Evolutionary conservation across 2,888 invertebrate species (phyloP), one percentile per base, ranked within the genome.

Genomic region (Dryocosmus kuriphilus): DNA sequence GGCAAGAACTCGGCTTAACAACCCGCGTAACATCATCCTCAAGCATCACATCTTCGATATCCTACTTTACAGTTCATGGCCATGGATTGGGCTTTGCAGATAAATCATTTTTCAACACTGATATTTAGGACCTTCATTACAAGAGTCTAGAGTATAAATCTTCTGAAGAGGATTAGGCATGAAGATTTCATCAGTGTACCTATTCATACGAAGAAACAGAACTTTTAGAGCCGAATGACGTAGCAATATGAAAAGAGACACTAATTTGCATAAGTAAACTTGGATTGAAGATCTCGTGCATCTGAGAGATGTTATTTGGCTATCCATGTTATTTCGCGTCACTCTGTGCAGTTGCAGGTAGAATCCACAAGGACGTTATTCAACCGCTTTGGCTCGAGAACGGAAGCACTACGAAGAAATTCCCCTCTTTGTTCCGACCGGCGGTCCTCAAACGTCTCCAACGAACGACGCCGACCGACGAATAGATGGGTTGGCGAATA

Each of bases 371-470:
- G 82, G 79, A 80, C 80, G 78, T 82, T 80, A 79, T 74, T 75
- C 74, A 75, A 76, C 77, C 75, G 80, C 74, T 77, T 77, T 76
- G 79, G 75, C 80, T 81, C 77, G 81, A 79, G 83, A 82, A 82
- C 84, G 83, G 81, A 80, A 80, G 79, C 82, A 78, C 61, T 78
- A 51, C 75, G 82, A 82, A 82, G 82, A 78, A 80, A 78, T 61
- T 57, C 30, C 55, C 65, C 71, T 60, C 63, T 61, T 65, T 75
- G 30, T 71, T 65, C 73, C 76, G 27, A 41, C 61, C 61, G 76
- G 61, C 73, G 74, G 55, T 74, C 63, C 60, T 57, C 41, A 76
- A 67, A 75, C 77, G 77, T 78, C 78, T 82, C 77, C 79, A 79
- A 77, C 77, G 77, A 65, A 74, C 79, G 46, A 63, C 75, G 76